phyloP scores from a whole-genome alignment of 2,113 vertebrate species.

The Cinclus mexicanus region DNA sequence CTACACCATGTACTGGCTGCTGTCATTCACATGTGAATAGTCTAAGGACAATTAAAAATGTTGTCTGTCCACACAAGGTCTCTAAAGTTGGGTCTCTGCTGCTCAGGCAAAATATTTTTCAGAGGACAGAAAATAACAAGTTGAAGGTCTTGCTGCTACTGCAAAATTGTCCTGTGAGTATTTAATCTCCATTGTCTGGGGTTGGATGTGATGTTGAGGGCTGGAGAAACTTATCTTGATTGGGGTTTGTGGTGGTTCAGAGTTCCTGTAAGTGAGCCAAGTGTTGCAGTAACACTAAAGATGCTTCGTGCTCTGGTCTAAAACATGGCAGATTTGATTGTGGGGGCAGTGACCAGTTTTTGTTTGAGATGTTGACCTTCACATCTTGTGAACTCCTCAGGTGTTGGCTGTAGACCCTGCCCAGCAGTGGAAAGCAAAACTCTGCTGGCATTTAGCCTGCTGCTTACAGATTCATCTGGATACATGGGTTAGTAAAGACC shows the following conservation, averaged over 20 bases:
- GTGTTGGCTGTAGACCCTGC: neutral
- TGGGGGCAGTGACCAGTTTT: neutral
- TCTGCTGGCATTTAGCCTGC: neutral
- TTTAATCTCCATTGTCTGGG: neutral
- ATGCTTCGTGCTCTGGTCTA: neutral
- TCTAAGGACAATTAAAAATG: neutral
- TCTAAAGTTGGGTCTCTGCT: neutral
- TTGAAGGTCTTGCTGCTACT: neutral
- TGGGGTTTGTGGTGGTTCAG: neutral
- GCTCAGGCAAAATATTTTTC: neutral
- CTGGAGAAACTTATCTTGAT: neutral
- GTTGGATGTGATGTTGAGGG: neutral
- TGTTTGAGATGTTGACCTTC: neutral
- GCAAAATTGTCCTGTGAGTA: neutral
- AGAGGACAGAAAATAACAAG: neutral
- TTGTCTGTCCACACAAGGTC: neutral
- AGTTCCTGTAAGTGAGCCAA: neutral
- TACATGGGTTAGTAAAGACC: neutral
- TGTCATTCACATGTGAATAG: neutral
- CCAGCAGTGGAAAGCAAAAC: neutral
- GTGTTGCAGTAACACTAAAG: neutral
- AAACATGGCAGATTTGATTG: neutral
- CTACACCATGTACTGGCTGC: neutral
- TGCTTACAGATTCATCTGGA: neutral
- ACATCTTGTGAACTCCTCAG: neutral